A percentile compares a stretch with the other conserved stretches of the same genome.
These are phyloP conservation scores for Agrochola circellaris DNA, from an alignment of 2,888 invertebrate genomes.

Conservation along the genomic window DNA sequence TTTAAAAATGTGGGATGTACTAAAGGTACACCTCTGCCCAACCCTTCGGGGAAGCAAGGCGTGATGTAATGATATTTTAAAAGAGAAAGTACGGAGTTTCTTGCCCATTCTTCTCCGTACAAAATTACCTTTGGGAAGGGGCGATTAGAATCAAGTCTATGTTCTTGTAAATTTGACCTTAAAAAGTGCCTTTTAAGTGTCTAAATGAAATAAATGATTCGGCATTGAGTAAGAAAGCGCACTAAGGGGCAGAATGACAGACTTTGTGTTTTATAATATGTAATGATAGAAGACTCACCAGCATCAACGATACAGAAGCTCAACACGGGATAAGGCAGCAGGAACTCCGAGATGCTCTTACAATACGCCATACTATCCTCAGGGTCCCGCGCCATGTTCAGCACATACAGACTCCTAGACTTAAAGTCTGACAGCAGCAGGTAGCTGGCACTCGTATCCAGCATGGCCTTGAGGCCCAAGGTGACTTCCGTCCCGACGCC, in stretches of 20 bases:
- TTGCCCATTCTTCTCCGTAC: no score
- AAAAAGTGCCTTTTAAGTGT: background rate
- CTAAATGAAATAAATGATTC: background rate
- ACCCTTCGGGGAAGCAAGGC: no score
- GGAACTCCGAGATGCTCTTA: slow-evolving; percentile 95
- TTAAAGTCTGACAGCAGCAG: slow-evolving; percentile 97
- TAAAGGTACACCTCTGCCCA: no score
- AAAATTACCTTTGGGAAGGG: background rate
- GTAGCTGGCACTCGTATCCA: slow-evolving; percentile 96
- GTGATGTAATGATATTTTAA: no score
- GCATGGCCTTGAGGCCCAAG: slow-evolving; percentile 93
- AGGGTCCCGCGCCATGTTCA: slow-evolving; percentile 91
- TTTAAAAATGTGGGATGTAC: no score
- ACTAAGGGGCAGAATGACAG: background rate
- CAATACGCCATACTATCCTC: slow-evolving; percentile 92
- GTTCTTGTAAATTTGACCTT: background rate
- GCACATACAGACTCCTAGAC: slow-evolving; percentile 95
- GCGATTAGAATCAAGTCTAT: background rate
- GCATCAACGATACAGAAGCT: slow-evolving; percentile 97
- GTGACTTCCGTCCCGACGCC: slow-evolving; percentile 76
- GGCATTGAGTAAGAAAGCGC: background rate
- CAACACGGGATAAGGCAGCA: slow-evolving; percentile 96
- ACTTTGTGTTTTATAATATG: background rate
- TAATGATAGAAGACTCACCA: slow-evolving; percentile 76
- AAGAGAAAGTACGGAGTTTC: no score